Evolutionary conservation across 2,113 vertebrate species (phyloP).

Genomic region (Podarcis cretensis): DNA sequence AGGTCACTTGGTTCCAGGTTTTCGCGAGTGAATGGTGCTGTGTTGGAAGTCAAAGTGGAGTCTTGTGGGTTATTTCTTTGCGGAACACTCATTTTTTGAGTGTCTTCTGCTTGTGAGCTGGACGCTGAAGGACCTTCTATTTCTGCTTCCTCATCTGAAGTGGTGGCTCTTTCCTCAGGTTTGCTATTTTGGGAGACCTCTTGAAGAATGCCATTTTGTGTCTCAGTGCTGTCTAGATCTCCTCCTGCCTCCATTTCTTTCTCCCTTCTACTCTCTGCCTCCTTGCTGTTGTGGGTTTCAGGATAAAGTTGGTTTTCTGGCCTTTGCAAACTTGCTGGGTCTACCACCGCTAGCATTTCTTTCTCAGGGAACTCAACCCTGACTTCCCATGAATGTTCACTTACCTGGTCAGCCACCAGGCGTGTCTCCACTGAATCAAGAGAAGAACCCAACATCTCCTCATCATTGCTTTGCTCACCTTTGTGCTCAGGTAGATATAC

Average conservation of each 20-base stretch:
- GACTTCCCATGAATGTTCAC: constrained; percentile 18
- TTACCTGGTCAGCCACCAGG: not conserved
- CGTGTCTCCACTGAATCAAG: not conserved
- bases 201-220: not conserved
- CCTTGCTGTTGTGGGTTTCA: constrained; percentile 10
- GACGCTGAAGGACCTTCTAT: not conserved
- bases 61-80: not conserved
- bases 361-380: not conserved
- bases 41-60: not conserved
- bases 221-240: not conserved
- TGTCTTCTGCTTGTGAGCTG: constrained; percentile 20
- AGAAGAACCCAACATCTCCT: not conserved
- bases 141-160: not conserved
- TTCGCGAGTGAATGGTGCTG: not conserved
- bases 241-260: not conserved
- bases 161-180: not conserved
- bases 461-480: not conserved
- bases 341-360: not conserved
- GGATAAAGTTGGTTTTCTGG: not conserved
- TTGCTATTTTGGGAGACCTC: not conserved
- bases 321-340: not conserved
- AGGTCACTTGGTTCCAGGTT: constrained; percentile 5
- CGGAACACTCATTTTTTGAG: not conserved
- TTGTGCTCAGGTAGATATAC: not conserved
- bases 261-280: not conserved